These are phyloP conservation scores for Eledone cirrhosa DNA, from an alignment of 2,888 invertebrate species.

Conservation along the genomic window DNA sequence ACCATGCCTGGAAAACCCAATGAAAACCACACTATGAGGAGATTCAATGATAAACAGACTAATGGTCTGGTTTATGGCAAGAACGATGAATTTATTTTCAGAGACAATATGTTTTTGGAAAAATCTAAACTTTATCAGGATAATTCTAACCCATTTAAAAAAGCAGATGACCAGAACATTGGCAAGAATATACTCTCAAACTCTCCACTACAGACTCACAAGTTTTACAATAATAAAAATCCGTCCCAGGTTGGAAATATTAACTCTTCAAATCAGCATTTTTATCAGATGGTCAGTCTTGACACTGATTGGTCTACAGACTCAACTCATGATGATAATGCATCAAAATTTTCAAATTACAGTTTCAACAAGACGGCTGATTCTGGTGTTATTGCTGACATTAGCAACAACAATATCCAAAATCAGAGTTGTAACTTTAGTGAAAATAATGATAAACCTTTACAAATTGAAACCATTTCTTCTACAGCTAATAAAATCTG, in stretches of 20 bases:
- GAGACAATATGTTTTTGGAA: neutral
- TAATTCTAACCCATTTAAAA: neutral
- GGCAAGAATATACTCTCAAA: conserved; percentile 7
- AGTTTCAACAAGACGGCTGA: conserved; percentile 10
- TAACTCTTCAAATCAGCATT: conserved; percentile 30
- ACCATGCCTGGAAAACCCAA: conserved; percentile 26
- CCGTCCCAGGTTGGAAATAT: conserved; percentile 23
- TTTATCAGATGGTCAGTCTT: conserved; percentile 32
- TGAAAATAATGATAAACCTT: neutral
- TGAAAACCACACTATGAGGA: neutral
- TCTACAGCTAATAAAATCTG: neutral
- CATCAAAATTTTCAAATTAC: neutral
- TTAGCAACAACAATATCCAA: conserved; percentile 15
- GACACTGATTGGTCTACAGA: conserved; percentile 33
- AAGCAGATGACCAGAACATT: neutral
- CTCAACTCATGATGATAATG: conserved; percentile 8
- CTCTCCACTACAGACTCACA: conserved; percentile 7
- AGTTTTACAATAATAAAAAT: conserved; percentile 10
- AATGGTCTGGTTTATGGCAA: neutral
- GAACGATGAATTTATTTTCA: conserved; percentile 1
- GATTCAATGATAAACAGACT: conserved; percentile 1
- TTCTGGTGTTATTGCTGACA: conserved; percentile 20
- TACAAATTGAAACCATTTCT: neutral
- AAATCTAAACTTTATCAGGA: conserved; percentile 3
- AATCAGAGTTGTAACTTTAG: neutral